A percentile compares a stretch with the other conserved stretches of the same genome.
Conservation (phyloP, 2,888 invertebrate genomes). For the Eretmocerus hayati region DNA sequence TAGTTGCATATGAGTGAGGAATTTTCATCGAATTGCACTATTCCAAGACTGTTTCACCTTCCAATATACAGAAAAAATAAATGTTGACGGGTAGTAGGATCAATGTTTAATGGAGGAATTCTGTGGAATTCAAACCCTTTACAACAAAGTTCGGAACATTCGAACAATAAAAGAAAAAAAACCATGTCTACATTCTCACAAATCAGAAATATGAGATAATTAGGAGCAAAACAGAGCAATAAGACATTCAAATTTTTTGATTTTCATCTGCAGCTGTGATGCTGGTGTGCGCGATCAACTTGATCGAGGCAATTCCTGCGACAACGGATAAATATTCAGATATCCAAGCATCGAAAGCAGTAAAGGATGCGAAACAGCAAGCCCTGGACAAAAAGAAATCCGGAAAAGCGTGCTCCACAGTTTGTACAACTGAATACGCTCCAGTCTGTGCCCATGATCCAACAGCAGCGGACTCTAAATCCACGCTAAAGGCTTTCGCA, state of each 20-base stretch:
- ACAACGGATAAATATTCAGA: conserved; percentile 11
- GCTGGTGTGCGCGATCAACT: conserved; percentile 7
- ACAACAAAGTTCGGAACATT: too few relatives aligned
- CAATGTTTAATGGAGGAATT: too few relatives aligned
- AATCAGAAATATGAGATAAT: too few relatives aligned
- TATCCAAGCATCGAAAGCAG: conserved; percentile 35
- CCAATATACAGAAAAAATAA: too few relatives aligned
- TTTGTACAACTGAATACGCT: conserved; percentile 46
- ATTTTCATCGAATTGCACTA: too few relatives aligned
- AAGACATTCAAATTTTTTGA: too few relatives aligned
- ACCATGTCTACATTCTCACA: too few relatives aligned
- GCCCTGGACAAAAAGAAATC: conserved; percentile 59
- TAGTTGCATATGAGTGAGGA: too few relatives aligned
- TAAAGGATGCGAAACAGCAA: conserved; percentile 41
- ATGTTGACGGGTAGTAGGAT: too few relatives aligned
- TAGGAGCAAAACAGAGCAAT: not conserved
- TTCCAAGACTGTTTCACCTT: too few relatives aligned
- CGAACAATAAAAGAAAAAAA: too few relatives aligned
- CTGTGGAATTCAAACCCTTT: too few relatives aligned
- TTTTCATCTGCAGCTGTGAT: conserved; percentile 9
- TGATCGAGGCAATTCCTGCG: conserved; percentile 9
- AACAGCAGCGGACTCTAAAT: conserved; percentile 48
- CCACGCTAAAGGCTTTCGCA: conserved; percentile 54
- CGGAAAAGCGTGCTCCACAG: conserved; percentile 53
- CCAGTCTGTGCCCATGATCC: conserved; percentile 60